phyloP scores from a whole-genome alignment of 1,140 invertebrate species.

The Drosophila setifemur region DNA sequence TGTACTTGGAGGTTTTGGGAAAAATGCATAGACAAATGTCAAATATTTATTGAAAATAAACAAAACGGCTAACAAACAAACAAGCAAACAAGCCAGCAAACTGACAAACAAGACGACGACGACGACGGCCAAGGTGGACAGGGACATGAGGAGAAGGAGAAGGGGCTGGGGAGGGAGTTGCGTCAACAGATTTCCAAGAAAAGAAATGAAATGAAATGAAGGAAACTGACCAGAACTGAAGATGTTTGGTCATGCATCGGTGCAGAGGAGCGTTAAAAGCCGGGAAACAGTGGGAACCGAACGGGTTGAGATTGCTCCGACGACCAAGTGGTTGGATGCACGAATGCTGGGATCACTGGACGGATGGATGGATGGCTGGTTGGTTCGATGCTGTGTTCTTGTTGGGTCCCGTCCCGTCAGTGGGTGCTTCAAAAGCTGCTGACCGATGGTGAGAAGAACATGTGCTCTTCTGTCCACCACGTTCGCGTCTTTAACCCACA shows the following conservation, averaged over 20 bases:
- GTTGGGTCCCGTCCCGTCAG: conserved; percentile 35
- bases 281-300: conserved; percentile 46
- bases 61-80: conserved; percentile 62
- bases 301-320: conserved; percentile 16
- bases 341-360: neutral
- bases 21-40: conserved; percentile 79
- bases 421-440: conserved; percentile 73
- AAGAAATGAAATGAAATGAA: conserved; percentile 76
- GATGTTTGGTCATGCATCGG: conserved; percentile 77
- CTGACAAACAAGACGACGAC: conserved; percentile 69
- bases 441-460: conserved; percentile 51
- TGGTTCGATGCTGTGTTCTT: conserved; percentile 18
- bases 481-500: no score
- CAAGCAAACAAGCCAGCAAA: conserved; percentile 58
- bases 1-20: conserved; percentile 45
- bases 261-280: conserved; percentile 58
- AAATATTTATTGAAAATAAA: conserved; percentile 81
- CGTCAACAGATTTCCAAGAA: conserved; percentile 74
- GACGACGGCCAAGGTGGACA: conserved; percentile 7
- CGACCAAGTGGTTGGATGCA: conserved; percentile 27
- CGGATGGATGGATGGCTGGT: conserved; percentile 34
- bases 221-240: conserved; percentile 78
- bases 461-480: conserved; percentile 22
- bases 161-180: conserved; percentile 14
- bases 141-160: no score